phyloP scores from a whole-genome alignment of 2,797 vertebrate genomes.

The Lacerta agilis region DNA sequence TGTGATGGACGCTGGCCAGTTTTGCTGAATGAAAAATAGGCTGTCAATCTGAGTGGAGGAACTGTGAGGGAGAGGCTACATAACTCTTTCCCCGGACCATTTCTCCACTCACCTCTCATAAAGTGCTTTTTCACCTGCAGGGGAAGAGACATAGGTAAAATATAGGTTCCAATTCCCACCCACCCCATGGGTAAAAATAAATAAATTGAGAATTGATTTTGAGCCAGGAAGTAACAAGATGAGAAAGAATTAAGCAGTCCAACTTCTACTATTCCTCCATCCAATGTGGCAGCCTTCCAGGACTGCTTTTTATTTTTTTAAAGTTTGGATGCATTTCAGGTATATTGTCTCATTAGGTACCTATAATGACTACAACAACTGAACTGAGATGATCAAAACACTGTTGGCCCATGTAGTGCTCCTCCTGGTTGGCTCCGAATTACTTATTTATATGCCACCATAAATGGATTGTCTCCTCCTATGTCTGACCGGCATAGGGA shows the following conservation, averaged over 20 bases:
- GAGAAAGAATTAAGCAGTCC: not conserved
- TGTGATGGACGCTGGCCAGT: not conserved
- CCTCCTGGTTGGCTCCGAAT: not conserved
- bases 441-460: no score
- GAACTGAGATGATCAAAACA: not conserved
- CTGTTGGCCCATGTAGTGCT: not conserved
- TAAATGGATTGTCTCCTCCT: no score
- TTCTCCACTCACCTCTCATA: not conserved
- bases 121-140: not conserved
- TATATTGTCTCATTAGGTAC: not conserved
- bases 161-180: no score
- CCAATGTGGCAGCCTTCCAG: not conserved
- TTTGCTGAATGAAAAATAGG: not conserved
- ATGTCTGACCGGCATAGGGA: no score
- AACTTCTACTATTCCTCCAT: not conserved
- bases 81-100: not conserved
- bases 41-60: not conserved
- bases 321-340: not conserved
- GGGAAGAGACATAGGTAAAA: no score
- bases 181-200: no score
- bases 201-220: no score
- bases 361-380: not conserved
- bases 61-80: not conserved
- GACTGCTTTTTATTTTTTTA: not conserved
- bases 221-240: not conserved